phyloP scores from a whole-genome alignment of 2,113 vertebrate genomes.

The Circaetus cinerascens region DNA sequence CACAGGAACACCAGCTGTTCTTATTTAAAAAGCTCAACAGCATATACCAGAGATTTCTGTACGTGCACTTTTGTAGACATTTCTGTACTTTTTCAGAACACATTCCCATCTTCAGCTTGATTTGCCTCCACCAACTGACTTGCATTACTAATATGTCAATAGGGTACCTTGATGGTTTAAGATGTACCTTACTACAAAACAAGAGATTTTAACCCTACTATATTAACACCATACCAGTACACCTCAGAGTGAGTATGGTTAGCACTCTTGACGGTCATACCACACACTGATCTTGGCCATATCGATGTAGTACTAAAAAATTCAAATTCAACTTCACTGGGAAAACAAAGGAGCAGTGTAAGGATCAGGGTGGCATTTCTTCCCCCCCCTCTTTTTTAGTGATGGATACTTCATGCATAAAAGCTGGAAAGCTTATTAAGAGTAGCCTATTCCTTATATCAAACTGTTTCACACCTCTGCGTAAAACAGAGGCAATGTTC shows the following conservation, averaged over 20 bases:
- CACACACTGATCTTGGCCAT: background rate
- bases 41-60: background rate
- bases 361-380: background rate
- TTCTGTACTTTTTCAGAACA: background rate
- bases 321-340: background rate
- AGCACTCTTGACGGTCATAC: background rate
- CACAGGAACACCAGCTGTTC: background rate
- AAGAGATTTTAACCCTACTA: background rate
- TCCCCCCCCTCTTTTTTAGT: background rate
- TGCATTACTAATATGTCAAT: rapidly evolving
- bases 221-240: background rate
- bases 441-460: background rate
- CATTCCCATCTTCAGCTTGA: background rate
- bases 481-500: background rate
- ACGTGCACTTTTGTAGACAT: background rate
- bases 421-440: background rate
- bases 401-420: background rate
- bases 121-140: background rate
- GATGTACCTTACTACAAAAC: background rate
- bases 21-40: background rate
- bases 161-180: background rate
- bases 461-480: background rate
- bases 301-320: background rate
- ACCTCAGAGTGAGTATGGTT: background rate
- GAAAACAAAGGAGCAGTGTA: background rate